Conservation (phyloP, 2,888 invertebrate genomes). For the Tortrix viridana region DNA sequence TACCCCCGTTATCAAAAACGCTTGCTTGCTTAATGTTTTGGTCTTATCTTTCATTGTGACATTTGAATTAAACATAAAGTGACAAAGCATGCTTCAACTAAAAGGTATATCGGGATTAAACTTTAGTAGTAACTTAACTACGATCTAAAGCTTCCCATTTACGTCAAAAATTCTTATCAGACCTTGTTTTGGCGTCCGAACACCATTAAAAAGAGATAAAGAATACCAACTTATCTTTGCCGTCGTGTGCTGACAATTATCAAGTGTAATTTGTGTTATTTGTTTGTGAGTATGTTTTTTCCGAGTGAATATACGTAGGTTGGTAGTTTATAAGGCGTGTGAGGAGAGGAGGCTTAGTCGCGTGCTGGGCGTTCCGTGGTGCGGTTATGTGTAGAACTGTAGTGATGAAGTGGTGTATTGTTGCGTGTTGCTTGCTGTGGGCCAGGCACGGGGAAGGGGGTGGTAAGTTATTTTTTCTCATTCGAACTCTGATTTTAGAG, state of each 20-base stretch:
- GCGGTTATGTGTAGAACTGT: constrained; percentile 58
- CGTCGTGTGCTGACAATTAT: constrained; percentile 1
- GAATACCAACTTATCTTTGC: constrained; percentile 44
- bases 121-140: too few relatives aligned
- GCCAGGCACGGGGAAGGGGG: constrained; percentile 58
- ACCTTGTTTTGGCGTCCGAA: not conserved
- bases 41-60: too few relatives aligned
- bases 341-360: constrained; percentile 56
- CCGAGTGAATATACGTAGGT: constrained; percentile 4
- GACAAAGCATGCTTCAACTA: too few relatives aligned
- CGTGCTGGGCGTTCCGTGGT: constrained; percentile 54
- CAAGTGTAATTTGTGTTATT: not conserved
- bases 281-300: constrained; percentile 19
- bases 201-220: constrained; percentile 50
- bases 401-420: constrained; percentile 76
- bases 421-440: constrained; percentile 63
- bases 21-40: too few relatives aligned
- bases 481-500: not conserved
- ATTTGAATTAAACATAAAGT: too few relatives aligned
- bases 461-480: constrained; percentile 57
- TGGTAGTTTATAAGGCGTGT: constrained; percentile 61
- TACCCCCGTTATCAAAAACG: too few relatives aligned
- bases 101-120: too few relatives aligned
- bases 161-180: constrained; percentile 1
- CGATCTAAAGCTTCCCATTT: not conserved